Conservation (phyloP, 2,113 vertebrate species). For the Hystrix brachyura region DNA sequence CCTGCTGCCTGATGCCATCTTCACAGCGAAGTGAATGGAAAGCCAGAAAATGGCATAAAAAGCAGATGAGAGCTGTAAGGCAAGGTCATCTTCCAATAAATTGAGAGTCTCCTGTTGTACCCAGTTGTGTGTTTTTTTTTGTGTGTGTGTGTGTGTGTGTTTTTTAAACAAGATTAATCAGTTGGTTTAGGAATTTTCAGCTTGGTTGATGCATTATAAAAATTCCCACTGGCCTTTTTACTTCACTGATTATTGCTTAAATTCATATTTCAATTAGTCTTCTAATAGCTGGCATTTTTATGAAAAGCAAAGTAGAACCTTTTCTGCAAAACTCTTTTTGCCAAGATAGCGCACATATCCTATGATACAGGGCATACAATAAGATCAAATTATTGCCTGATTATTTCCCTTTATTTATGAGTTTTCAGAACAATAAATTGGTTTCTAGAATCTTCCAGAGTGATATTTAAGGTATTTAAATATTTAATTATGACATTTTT, state of each 20-base stretch:
- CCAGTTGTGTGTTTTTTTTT: no score
- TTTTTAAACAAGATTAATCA: conserved; percentile 54
- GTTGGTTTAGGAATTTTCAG: conserved; percentile 39
- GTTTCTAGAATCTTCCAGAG: neutral
- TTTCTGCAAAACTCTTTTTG: neutral
- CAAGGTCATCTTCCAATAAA: conserved; percentile 63
- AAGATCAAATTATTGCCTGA: conserved; percentile 17
- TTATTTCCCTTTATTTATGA: neutral
- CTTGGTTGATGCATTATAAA: conserved; percentile 60
- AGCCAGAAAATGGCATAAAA: conserved; percentile 78
- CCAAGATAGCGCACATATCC: neutral
- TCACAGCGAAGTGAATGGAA: conserved; percentile 75
- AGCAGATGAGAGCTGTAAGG: conserved; percentile 77
- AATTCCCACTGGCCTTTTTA: neutral
- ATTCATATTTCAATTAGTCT: conserved; percentile 45
- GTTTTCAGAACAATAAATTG: neutral
- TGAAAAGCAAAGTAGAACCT: neutral
- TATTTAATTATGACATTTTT: neutral
- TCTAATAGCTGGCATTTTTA: neutral
- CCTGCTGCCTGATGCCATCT: conserved; percentile 92
- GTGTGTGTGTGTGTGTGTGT: no score
- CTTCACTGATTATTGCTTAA: neutral
- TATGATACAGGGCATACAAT: neutral
- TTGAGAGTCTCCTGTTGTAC: neutral
- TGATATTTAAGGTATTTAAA: neutral